Conservation (phyloP, 2,797 vertebrate genomes). For the Philypnodon macrostomus region DNA sequence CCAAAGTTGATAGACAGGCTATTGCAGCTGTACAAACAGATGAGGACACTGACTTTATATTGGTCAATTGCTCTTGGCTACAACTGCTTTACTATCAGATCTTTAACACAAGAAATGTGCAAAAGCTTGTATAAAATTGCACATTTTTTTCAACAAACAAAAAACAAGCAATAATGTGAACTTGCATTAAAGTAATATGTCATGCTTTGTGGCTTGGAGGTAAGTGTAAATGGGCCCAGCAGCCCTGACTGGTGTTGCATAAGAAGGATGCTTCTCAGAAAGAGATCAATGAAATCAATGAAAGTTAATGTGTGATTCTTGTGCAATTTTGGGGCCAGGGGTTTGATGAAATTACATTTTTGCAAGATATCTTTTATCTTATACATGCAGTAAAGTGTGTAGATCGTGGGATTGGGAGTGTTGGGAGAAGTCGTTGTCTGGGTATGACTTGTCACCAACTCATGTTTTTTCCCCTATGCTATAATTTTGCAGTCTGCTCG, state of each 20-base stretch:
- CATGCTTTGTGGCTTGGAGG: background rate
- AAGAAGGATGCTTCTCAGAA: slow-evolving; percentile 62
- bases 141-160: background rate
- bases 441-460: background rate
- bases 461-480: background rate
- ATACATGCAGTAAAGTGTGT: no score
- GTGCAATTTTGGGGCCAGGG: background rate
- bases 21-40: slow-evolving; percentile 68
- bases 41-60: slow-evolving; percentile 38
- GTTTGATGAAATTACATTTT: background rate
- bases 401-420: no score
- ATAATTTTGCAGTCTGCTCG: no score
- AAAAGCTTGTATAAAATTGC: background rate
- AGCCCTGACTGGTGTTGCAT: slow-evolving; percentile 34
- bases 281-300: slow-evolving; percentile 67
- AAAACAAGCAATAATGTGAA: background rate
- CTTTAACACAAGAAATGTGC: background rate
- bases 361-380: background rate
- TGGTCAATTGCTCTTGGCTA: slow-evolving; percentile 5
- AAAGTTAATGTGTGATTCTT: slow-evolving; percentile 66
- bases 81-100: slow-evolving; percentile 16
- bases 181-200: background rate
- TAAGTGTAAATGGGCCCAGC: background rate
- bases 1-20: slow-evolving; percentile 38
- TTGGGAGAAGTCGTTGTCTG: background rate